These are phyloP conservation scores for Leucoma salicis DNA, from an alignment of 2,888 invertebrate genomes.

Conservation along the genomic window DNA sequence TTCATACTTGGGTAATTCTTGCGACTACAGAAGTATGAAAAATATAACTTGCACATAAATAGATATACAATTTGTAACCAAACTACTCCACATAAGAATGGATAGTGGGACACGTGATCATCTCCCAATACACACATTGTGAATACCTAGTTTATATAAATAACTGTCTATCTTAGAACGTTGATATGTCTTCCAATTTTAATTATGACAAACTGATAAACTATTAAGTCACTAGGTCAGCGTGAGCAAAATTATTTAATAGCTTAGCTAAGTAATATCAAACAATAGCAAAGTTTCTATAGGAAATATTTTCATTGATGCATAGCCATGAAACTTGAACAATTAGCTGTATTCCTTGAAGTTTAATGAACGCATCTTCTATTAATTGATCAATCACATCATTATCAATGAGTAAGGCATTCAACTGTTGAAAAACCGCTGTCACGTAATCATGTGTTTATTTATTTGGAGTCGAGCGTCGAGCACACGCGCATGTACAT, in stretches of 20 bases:
- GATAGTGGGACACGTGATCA: not conserved
- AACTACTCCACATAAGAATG: slow-evolving; percentile 7
- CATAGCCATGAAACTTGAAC: slow-evolving; percentile 29
- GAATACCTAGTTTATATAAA: too few species aligned
- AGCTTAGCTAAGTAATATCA: not conserved
- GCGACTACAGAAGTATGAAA: slow-evolving; percentile 36
- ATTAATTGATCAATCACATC: slow-evolving; percentile 53
- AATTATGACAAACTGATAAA: too few species aligned
- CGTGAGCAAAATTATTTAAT: too few species aligned
- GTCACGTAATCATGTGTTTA: slow-evolving; percentile 61
- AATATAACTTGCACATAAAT: slow-evolving; percentile 41
- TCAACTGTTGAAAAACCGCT: slow-evolving; percentile 77
- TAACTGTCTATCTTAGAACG: too few species aligned
- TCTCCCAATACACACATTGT: too few species aligned
- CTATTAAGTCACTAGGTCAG: too few species aligned
- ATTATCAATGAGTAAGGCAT: slow-evolving; percentile 54
- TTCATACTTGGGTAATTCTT: slow-evolving; percentile 46
- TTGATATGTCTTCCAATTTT: too few species aligned
- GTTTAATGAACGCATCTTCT: slow-evolving; percentile 51
- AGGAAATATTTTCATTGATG: slow-evolving; percentile 18
- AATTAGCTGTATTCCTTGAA: slow-evolving; percentile 47
- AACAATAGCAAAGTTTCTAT: not conserved
- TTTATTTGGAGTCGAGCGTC: slow-evolving; percentile 58
- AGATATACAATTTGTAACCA: slow-evolving; percentile 31
- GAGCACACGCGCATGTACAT: slow-evolving; percentile 49